These are phyloP conservation scores for Neomonachus schauinslandi DNA, from an alignment of 2,113 vertebrate genomes.

Conservation along the genomic window DNA sequence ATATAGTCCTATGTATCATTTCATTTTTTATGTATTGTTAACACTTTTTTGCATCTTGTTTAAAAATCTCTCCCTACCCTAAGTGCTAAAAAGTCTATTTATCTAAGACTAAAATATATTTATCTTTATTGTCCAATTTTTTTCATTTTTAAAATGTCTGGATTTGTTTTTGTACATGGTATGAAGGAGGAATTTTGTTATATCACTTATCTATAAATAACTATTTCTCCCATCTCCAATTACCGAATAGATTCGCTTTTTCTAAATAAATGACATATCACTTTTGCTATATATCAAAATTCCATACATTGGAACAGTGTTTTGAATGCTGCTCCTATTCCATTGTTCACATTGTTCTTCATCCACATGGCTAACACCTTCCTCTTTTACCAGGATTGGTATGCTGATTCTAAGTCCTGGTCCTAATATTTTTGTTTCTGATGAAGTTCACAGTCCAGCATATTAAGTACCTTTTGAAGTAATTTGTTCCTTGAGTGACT, in stretches of 20 bases:
- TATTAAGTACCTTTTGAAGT: not conserved
- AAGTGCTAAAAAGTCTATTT: not conserved
- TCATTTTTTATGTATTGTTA: not conserved
- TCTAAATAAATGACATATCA: not conserved
- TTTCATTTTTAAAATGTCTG: not conserved
- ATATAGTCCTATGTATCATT: not conserved
- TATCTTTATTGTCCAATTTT: not conserved
- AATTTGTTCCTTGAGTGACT: not conserved
- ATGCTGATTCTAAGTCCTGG: not conserved
- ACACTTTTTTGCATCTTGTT: not conserved
- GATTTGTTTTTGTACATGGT: not conserved
- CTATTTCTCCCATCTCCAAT: not conserved
- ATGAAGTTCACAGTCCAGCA: not conserved
- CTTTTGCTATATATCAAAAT: not conserved
- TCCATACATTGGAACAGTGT: no score
- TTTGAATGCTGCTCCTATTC: not conserved
- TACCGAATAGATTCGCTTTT: not conserved
- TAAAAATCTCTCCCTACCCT: not conserved
- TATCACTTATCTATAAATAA: not conserved
- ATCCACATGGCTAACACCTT: not conserved
- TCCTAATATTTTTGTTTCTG: not conserved
- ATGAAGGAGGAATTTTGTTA: not conserved
- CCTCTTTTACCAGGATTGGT: not conserved
- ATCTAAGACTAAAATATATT: not conserved
- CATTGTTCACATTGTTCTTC: not conserved